Percentiles rank a stretch among this genome's conserved stretches.
phyloP scores from a whole-genome alignment of 1,140 invertebrate genomes.

The Antheraea pernyi region DNA sequence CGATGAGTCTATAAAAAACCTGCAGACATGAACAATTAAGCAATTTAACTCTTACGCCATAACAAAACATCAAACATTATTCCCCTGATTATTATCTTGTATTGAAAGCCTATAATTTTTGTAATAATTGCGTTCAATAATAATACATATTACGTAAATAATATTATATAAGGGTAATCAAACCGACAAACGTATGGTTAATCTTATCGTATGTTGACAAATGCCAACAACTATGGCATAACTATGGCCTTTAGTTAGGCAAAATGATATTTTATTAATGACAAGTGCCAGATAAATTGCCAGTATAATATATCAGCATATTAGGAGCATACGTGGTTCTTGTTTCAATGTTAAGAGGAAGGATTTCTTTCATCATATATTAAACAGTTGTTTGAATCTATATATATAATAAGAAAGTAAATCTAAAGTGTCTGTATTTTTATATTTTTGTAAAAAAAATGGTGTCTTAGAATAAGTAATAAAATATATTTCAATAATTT shows the following conservation, averaged over 20 bases:
- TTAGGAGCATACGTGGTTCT: slow-evolving; percentile 23
- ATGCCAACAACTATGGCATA: slow-evolving; percentile 24
- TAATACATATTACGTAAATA: slow-evolving; percentile 20
- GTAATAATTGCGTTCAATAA: slow-evolving; percentile 11
- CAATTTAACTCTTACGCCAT: no score
- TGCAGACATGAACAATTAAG: no score
- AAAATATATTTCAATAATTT: no score
- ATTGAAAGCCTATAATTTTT: not conserved
- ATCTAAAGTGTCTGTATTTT: no score
- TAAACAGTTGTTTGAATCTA: no score
- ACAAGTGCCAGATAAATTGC: slow-evolving; percentile 39
- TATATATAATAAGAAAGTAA: no score
- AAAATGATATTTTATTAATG: slow-evolving; percentile 43
- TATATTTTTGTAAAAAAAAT: no score
- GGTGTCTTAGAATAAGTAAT: no score
- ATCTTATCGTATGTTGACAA: slow-evolving; percentile 8
- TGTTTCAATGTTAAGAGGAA: slow-evolving; percentile 26
- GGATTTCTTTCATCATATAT: not conserved
- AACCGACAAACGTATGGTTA: slow-evolving; percentile 9
- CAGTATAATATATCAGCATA: slow-evolving; percentile 32
- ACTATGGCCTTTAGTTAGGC: slow-evolving; percentile 23
- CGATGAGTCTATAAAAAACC: no score
- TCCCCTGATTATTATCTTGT: no score
- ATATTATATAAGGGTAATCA: slow-evolving; percentile 20
- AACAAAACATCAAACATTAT: no score